A percentile compares a stretch with the other conserved stretches of the same genome.
Conservation (phyloP, 2,113 vertebrate species). For the Sphaerodactylus townsendi region DNA sequence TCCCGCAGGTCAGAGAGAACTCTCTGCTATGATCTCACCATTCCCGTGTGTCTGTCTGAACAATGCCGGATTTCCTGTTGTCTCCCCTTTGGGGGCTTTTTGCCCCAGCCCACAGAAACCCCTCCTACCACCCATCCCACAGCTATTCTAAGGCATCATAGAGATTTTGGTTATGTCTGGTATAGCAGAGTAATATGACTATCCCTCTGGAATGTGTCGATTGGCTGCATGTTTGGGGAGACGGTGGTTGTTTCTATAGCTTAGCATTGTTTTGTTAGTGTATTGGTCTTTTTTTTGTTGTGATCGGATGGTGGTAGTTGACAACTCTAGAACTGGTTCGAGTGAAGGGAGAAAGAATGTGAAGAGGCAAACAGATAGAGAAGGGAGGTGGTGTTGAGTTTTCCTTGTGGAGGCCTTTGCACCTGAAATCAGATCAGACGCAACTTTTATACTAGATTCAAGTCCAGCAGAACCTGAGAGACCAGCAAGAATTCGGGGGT, state of each 20-base stretch:
- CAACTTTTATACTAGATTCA: too few relatives aligned
- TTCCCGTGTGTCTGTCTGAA: not conserved
- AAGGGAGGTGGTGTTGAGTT: too few relatives aligned
- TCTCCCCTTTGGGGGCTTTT: too few relatives aligned
- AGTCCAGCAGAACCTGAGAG: too few relatives aligned
- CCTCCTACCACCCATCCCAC: not conserved
- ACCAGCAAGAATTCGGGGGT: too few relatives aligned
- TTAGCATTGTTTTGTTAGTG: too few relatives aligned
- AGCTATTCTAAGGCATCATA: not conserved
- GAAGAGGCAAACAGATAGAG: not conserved
- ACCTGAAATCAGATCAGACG: too few relatives aligned
- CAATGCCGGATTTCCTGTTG: not conserved
- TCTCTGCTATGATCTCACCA: not conserved
- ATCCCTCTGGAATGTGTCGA: not conserved
- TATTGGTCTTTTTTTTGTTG: not conserved
- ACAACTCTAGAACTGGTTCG: not conserved
- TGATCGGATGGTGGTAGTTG: too few relatives aligned
- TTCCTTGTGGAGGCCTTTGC: not conserved
- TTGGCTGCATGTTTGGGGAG: too few relatives aligned
- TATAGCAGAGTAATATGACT: not conserved
- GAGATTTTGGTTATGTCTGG: not conserved
- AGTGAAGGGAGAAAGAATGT: not conserved
- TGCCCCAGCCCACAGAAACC: too few relatives aligned
- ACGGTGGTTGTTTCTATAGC: not conserved
- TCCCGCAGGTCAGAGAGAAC: conserved; percentile 82